A percentile compares a stretch with the other conserved stretches of the same genome.
phyloP scores from a whole-genome alignment of 2,113 vertebrate genomes.

The Plecturocebus donacophilus region DNA sequence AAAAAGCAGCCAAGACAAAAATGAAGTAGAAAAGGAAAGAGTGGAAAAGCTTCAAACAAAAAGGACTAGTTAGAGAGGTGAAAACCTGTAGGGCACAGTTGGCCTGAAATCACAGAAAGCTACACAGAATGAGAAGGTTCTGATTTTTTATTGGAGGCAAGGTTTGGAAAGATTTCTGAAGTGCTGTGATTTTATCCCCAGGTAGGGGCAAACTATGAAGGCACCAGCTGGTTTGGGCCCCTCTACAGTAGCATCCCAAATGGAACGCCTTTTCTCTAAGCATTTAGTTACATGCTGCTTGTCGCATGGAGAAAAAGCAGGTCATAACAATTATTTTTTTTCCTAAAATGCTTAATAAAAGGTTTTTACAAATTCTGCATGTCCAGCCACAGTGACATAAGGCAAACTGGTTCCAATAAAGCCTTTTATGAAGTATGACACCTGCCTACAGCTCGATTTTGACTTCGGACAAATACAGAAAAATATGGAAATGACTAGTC shows the following conservation, averaged over 20 bases:
- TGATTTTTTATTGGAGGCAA: not conserved
- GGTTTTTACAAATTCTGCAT: not conserved
- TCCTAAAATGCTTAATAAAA: not conserved
- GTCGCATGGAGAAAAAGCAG: not conserved
- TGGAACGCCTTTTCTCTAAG: not conserved
- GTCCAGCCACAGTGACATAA: not conserved
- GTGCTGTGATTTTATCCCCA: not conserved
- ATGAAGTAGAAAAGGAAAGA: not conserved
- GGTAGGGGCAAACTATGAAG: accelerated
- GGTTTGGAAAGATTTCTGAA: not conserved
- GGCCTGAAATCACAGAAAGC: not conserved
- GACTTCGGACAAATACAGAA: conserved; percentile 7
- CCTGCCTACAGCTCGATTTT: not conserved
- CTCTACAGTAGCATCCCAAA: accelerated
- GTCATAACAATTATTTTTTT: not conserved
- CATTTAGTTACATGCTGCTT: not conserved
- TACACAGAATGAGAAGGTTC: not conserved
- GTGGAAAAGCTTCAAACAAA: not conserved
- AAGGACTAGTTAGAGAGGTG: not conserved
- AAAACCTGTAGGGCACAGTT: not conserved
- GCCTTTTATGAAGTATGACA: not conserved
- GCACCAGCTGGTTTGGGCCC: accelerated
- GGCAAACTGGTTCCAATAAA: not conserved
- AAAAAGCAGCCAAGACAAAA: not conserved
- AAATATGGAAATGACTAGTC: not conserved